Evolutionary conservation across 2,888 invertebrate genomes (phyloP).

Genomic region (Frankliniella fusca): DNA sequence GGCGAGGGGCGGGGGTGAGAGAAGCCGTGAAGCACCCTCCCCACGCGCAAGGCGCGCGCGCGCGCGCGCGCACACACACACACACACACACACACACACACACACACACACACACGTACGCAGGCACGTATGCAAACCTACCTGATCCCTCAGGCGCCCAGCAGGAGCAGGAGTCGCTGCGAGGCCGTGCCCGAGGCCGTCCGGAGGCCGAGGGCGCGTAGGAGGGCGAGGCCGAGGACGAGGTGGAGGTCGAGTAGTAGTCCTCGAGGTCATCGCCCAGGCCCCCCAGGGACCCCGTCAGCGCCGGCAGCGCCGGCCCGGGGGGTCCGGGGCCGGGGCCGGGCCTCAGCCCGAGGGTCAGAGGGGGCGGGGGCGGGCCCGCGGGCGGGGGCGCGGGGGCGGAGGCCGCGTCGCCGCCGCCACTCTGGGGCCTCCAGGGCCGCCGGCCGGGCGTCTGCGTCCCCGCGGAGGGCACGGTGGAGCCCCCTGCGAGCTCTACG

Average conservation of each 20-base stretch:
- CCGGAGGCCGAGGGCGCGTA: conserved; percentile 21
- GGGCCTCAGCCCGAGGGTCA: neutral
- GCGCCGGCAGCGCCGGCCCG: neutral
- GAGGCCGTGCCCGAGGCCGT: neutral
- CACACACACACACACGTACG: no score
- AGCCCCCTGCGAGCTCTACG: neutral
- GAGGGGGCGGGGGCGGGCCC: neutral
- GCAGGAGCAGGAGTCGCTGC: neutral
- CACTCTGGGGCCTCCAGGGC: conserved; percentile 1
- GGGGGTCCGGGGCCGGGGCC: neutral
- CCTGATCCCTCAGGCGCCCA: conserved; percentile 13
- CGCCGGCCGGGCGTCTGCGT: conserved; percentile 13
- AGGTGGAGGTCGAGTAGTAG: conserved; percentile 1
- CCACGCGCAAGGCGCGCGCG: no score
- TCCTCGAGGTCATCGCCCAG: neutral
- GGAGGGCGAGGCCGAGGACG: conserved; percentile 13
- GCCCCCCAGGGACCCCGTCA: neutral
- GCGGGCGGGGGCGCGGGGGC: neutral
- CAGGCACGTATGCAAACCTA: neutral
- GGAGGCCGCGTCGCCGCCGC: neutral
- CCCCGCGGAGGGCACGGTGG: conserved; percentile 22
- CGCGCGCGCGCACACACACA: no score
- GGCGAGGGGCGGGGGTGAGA: no score
- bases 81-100: no score
- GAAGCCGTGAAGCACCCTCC: no score